These are phyloP conservation scores for Ptilorrhoa leucosticta DNA, from an alignment of 2,113 vertebrate genomes.

Conservation along the genomic window DNA sequence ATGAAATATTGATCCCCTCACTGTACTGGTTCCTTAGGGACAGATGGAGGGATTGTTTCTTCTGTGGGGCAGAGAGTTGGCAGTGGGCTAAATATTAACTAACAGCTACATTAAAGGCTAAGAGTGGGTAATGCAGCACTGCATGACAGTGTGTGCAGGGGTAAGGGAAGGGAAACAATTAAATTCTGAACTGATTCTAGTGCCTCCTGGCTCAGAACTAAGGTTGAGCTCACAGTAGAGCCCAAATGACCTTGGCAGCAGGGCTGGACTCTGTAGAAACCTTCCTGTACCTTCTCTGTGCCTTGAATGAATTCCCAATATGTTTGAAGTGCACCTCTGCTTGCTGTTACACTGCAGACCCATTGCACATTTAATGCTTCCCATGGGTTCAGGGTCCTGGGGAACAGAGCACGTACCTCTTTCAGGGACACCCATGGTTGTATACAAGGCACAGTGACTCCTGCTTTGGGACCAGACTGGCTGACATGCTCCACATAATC, in stretches of 20 bases:
- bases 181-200: neutral
- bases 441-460: neutral
- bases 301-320: neutral
- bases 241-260: neutral
- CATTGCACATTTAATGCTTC: neutral
- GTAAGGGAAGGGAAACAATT: neutral
- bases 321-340: neutral
- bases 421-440: neutral
- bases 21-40: neutral
- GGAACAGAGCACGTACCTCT: accelerated
- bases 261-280: neutral
- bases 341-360: neutral
- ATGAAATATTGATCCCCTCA: neutral
- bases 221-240: neutral
- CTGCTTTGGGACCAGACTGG: neutral
- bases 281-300: neutral
- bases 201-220: neutral
- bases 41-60: neutral
- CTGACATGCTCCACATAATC: neutral
- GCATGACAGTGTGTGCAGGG: neutral
- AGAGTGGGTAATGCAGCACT: neutral
- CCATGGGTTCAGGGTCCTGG: neutral
- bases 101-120: neutral
- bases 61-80: neutral
- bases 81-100: neutral